Evolutionary conservation across 2,888 invertebrate genomes (phyloP).

Genomic region (Sphinx pinastri): DNA sequence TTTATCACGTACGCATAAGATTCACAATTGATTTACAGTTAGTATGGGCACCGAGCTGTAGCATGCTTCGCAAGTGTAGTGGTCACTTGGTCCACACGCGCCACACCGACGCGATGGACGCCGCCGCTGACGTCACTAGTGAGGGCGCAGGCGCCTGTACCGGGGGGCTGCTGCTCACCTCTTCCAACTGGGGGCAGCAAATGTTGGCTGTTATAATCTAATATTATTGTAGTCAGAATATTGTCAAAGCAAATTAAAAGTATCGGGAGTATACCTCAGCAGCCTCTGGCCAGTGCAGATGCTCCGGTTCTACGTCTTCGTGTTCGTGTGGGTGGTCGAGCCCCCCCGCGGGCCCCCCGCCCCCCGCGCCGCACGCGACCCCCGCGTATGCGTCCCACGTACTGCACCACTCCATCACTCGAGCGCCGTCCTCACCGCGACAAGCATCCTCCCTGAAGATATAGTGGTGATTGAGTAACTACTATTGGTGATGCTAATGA

Average conservation of each 20-base stretch:
- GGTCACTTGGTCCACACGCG: slow-evolving; percentile 87
- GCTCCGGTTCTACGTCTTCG: slow-evolving; percentile 86
- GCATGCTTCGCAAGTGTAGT: slow-evolving; percentile 1
- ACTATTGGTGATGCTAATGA: no score
- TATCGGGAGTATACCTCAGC: slow-evolving; percentile 46
- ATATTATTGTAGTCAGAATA: no score
- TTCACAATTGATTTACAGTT: no score
- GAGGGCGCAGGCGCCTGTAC: slow-evolving; percentile 62
- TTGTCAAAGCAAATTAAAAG: no score
- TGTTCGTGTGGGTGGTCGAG: slow-evolving; percentile 40
- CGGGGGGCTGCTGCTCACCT: background rate
- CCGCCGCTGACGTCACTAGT: slow-evolving; percentile 91
- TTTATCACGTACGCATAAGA: background rate
- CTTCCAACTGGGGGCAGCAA: slow-evolving; percentile 12
- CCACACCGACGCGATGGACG: slow-evolving; percentile 92
- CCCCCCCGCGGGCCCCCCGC: slow-evolving; percentile 42
- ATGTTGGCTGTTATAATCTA: background rate
- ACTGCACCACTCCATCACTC: slow-evolving; percentile 29
- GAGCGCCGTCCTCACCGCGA: slow-evolving; percentile 39
- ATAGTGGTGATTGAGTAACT: background rate
- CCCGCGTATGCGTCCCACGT: slow-evolving; percentile 18
- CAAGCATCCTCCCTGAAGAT: slow-evolving; percentile 28
- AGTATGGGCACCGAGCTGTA: background rate
- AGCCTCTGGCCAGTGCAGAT: slow-evolving; percentile 86
- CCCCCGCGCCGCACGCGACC: slow-evolving; percentile 41